These are phyloP conservation scores for Halcyon badia DNA, from an alignment of 2,797 vertebrate genomes.

Conservation along the genomic window DNA sequence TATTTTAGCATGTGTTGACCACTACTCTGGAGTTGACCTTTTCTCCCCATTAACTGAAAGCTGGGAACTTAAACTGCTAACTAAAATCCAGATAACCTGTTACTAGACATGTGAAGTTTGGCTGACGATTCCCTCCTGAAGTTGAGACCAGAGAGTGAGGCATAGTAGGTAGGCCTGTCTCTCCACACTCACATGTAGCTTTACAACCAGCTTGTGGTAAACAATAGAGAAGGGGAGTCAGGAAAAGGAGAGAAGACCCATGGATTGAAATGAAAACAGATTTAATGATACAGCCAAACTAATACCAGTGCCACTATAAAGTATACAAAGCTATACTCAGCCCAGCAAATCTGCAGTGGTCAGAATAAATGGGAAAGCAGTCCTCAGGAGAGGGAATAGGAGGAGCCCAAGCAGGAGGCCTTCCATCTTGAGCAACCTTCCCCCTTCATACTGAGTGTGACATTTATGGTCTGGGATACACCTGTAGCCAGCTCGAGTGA, in stretches of 20 bases:
- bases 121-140: not conserved
- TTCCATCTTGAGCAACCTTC: not conserved
- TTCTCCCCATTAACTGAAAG: not conserved
- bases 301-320: not conserved
- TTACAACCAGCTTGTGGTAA: not conserved
- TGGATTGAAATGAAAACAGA: not conserved
- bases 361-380: not conserved
- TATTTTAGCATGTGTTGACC: not conserved
- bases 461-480: not conserved
- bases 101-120: not conserved
- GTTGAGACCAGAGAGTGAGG: not conserved
- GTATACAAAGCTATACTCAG: not conserved
- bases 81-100: not conserved
- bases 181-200: accelerated
- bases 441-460: not conserved
- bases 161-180: not conserved
- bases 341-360: not conserved
- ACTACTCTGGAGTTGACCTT: not conserved
- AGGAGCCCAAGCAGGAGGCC: not conserved
- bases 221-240: not conserved
- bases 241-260: not conserved
- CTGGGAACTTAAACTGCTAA: not conserved
- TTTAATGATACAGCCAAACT: not conserved
- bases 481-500: not conserved
- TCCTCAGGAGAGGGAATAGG: not conserved